A percentile compares a stretch with the other conserved stretches of the same genome.
Evolutionary conservation across 1,140 invertebrate genomes (phyloP).

Genomic region (Bombus difficillimus): DNA sequence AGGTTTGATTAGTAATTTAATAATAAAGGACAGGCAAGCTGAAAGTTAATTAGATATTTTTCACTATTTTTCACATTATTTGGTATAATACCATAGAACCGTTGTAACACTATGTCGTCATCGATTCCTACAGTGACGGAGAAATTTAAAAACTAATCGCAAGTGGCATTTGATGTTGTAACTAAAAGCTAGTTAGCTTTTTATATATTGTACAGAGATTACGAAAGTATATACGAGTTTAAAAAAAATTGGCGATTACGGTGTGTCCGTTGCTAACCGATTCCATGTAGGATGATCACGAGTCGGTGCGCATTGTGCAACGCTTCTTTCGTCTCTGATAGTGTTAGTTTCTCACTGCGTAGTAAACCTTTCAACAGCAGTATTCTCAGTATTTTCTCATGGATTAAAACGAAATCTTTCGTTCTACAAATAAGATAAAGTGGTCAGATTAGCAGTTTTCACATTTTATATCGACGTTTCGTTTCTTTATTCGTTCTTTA

Average conservation of each 20-base stretch:
- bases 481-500: neutral
- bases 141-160: neutral
- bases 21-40: too few relatives aligned
- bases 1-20: too few relatives aligned
- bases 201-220: neutral
- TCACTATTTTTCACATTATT: neutral
- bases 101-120: too few relatives aligned
- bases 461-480: neutral
- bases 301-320: neutral
- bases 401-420: neutral
- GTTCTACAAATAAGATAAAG: neutral
- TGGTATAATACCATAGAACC: too few relatives aligned
- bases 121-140: neutral
- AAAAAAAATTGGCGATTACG: neutral
- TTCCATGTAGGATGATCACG: neutral
- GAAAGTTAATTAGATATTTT: neutral
- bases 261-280: slow-evolving; percentile 5
- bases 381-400: neutral
- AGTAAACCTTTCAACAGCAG: neutral
- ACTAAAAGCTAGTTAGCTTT: neutral
- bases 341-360: neutral
- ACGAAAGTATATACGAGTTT: neutral
- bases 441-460: neutral
- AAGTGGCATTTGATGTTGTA: neutral
- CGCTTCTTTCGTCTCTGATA: neutral